A percentile compares a stretch with the other conserved stretches of the same genome.
These are phyloP conservation scores for Arbacia lixula DNA, from an alignment of 53 echinoderm and acorn worm species.

Conservation along the genomic window DNA sequence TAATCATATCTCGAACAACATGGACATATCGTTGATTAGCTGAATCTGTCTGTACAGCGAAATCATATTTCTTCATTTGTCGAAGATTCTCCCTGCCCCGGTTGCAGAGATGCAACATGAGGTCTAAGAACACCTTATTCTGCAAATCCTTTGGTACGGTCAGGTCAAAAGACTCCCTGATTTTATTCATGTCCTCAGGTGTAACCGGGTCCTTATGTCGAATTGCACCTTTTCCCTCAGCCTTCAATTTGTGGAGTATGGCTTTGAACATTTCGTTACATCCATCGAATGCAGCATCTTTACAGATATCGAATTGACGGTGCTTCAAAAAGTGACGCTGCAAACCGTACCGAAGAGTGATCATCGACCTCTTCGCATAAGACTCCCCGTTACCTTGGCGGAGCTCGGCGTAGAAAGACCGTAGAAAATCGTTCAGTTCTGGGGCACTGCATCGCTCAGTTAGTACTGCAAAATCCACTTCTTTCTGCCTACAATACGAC, in stretches of 20 bases:
- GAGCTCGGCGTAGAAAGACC: conserved; percentile 19
- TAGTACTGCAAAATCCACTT: too few relatives aligned
- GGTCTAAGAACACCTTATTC: too few relatives aligned
- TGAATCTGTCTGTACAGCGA: conserved; percentile 31
- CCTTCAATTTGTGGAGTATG: conserved; percentile 30
- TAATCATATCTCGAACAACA: conserved; percentile 40
- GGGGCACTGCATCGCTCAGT: too few relatives aligned
- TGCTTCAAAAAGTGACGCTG: conserved; percentile 27
- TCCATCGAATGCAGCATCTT: too few relatives aligned
- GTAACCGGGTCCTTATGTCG: conserved; percentile 31
- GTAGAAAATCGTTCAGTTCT: too few relatives aligned
- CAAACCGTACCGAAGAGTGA: conserved; percentile 28
- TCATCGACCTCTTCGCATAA: conserved; percentile 28
- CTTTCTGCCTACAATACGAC: too few relatives aligned
- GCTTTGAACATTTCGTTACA: conserved; percentile 19
- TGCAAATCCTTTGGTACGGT: background rate
- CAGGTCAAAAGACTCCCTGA: conserved; percentile 13
- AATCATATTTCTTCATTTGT: conserved; percentile 32
- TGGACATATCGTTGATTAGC: conserved; percentile 34
- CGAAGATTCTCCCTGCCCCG: conserved; percentile 18
- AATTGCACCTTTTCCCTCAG: conserved; percentile 28
- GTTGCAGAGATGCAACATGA: conserved; percentile 29
- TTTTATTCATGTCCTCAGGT: conserved; percentile 36
- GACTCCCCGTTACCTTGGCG: conserved; percentile 19
- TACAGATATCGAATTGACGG: conserved; percentile 9